Evolutionary conservation across 2,888 invertebrate species (phyloP), one percentile per base, ranked within the genome.

Genomic region (Seira musarum): DNA sequence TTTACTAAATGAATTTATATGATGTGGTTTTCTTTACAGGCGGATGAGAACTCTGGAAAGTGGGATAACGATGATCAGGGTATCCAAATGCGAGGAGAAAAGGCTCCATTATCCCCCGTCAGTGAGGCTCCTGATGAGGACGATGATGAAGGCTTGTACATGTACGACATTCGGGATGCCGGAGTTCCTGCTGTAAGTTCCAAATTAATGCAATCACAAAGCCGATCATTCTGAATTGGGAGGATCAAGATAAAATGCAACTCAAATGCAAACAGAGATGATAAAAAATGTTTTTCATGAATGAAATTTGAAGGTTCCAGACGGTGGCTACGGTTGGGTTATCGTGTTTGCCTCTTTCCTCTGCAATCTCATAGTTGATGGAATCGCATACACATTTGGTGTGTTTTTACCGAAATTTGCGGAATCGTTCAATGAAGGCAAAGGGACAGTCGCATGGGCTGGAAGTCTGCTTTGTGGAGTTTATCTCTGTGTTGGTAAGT

Each of bases 361-460:
- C 93, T 97, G 97, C 90, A 98, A 99, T 92, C 93, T 99, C 91
- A 95, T 99, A 87, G 97, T 99, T 77, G 99, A 99, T 89, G 99
- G 97, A 87, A 97, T 99, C 84, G 96, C 97, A n/a, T 99, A 98
- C 90, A 96, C 98, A 6, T 99, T 99, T 89, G 98, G 99, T 72
- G 94, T 98, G 88, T 96, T 96, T 90, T 91, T 96, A 65, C 92
- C 92, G 30, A 93, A 94, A 87, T 93, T 96, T 87, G 94, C 94
- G 82, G 90, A 89, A 1, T 93, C 93, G 88, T 99, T 96, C 89
- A 93, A 93, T 24, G 95, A 94, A 88, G 94, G 95, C 73, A 95
- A 94, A 88, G 89, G 89, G 13, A 89, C 88, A 66, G 88, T 89
- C 3, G 89, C 91, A 0, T 89, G 90, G 88, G 95, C 97, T 77